These are phyloP conservation scores for Lycorma delicatula DNA, from an alignment of 1,140 invertebrate species.

Conservation along the genomic window DNA sequence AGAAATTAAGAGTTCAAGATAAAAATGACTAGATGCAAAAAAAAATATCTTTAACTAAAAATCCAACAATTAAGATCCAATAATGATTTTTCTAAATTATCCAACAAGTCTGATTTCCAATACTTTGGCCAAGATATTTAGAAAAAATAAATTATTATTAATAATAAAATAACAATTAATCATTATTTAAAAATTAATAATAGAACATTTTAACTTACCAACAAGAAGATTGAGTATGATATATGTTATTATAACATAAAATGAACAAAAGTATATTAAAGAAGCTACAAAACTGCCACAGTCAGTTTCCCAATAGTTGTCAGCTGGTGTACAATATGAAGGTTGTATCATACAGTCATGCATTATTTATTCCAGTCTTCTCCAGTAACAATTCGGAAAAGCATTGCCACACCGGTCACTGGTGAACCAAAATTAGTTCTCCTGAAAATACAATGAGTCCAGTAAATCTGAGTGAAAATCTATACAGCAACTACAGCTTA, in stretches of 20 bases:
- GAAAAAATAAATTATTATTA: too few species aligned
- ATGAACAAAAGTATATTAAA: conserved; percentile 97
- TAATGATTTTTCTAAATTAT: too few species aligned
- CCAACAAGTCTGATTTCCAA: too few species aligned
- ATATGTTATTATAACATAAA: conserved; percentile 99
- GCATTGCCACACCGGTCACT: conserved; percentile 91
- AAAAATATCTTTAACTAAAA: too few species aligned
- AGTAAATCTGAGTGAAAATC: too few species aligned
- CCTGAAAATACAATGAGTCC: conserved; percentile 48
- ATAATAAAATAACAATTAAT: too few species aligned
- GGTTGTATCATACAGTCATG: conserved; percentile 99
- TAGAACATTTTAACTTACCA: conserved; percentile 65
- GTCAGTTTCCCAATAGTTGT: conserved; percentile 98
- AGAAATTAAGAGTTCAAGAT: too few species aligned
- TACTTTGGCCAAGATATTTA: too few species aligned
- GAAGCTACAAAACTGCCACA: conserved; percentile 96
- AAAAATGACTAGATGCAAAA: too few species aligned
- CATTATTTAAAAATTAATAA: too few species aligned
- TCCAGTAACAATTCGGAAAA: conserved; percentile 98
- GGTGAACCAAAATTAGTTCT: conserved; percentile 96
- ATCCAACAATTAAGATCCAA: too few species aligned
- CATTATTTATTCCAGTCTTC: conserved; percentile 99
- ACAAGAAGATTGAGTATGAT: conserved; percentile 98
- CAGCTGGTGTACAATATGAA: conserved; percentile 87
- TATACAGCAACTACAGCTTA: too few species aligned